Base-by-base conservation (phyloP, 2,797 vertebrate species). In the Nannoperca australis region DNA sequence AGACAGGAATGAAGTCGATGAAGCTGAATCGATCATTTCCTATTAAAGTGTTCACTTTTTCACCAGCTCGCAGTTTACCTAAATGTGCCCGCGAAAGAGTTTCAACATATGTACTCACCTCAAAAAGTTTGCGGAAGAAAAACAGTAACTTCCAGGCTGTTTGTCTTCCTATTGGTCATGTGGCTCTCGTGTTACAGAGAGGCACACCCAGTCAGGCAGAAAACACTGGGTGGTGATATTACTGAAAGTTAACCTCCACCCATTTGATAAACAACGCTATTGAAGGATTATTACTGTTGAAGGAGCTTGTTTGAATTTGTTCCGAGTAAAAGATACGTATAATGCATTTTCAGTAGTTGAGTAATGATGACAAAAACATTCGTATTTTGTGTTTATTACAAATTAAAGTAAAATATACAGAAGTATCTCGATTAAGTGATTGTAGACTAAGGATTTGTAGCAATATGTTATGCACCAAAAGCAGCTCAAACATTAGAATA, bases 71-170 rank as follows among this genome's bases (percentile, higher is more conserved):
- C 40, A 17, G n/a, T 45, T 62, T 15, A 60, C 4, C 61, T 20
- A 14, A 14, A 54, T 3, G 40, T 60, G 22, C 10, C 49, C 20
- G 64, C 30, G 32, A 70, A 44, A 24, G 8, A 18, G 45, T 81
- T 49, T 20, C 18, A 73, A 4, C 76, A 79, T 70, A 79, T 15
- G 17, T 32, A 93, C 93, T 94, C 91, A 94, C 93, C 93, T 90
- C 44, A 1, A 20, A 88, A 79, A 87, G 81, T 89, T 90, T 88
- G 82, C 76, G 85, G 84, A 87, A 87, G 78, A 88, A 67, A 40
- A 42, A 54, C 5, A 44, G 44, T 44, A 62, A 87, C 61, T 76
- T 77, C 22, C 55, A 14, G 51, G 34, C 61, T 63, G 89, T 76
- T 76, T 73, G 87, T 11, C 81, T 76, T 84, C 81, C 82, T 79